Conservation (phyloP, 1,140 invertebrate genomes). For the Ericerus pela region DNA sequence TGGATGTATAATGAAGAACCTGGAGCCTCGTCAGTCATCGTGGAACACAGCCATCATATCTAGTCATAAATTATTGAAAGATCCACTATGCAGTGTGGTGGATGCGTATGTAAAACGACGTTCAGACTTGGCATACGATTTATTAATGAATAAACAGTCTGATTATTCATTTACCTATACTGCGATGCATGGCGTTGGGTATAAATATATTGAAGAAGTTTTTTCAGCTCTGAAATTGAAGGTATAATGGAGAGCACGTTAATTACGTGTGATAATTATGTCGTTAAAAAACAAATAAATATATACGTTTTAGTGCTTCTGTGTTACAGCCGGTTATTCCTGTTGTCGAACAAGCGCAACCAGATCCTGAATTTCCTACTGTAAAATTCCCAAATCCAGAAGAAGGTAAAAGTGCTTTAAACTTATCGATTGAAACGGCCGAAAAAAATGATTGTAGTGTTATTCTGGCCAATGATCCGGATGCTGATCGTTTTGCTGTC, state of each 20-base stretch:
- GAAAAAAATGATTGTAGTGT: conserved; percentile 49
- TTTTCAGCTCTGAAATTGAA: conserved; percentile 62
- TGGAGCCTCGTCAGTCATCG: conserved; percentile 48
- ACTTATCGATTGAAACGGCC: conserved; percentile 73
- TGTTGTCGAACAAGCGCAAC: conserved; percentile 69
- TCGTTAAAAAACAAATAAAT: not conserved
- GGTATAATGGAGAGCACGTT: conserved; percentile 26
- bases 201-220: conserved; percentile 56
- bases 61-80: conserved; percentile 26
- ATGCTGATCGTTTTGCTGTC: conserved; percentile 89
- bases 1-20: conserved; percentile 56
- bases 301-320: not conserved
- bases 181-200: conserved; percentile 95
- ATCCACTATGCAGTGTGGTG: conserved; percentile 45
- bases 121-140: conserved; percentile 34
- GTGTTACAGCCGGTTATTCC: conserved; percentile 37
- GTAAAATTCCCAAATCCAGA: conserved; percentile 97
- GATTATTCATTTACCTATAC: conserved; percentile 71
- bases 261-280: not conserved
- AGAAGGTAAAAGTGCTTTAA: conserved; percentile 80
- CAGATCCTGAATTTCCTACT: conserved; percentile 94
- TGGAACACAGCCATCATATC: conserved; percentile 40
- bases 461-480: conserved; percentile 95
- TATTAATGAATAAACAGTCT: conserved; percentile 43
- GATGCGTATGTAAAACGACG: conserved; percentile 50